Base-by-base conservation (phyloP, 2,888 invertebrate species). In the Aleiodes testaceus region DNA sequence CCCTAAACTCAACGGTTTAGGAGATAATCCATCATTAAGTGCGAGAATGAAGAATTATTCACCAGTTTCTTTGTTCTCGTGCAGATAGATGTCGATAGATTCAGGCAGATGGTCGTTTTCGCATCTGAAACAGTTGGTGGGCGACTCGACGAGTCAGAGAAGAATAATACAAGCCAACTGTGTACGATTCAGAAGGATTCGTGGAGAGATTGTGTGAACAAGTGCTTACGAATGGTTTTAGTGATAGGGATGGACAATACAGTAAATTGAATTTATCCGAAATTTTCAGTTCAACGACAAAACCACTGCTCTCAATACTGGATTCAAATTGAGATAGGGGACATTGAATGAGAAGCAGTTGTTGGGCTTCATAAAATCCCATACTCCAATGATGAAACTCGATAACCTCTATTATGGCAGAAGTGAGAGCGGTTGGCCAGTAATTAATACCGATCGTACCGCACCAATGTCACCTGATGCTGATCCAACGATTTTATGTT, bases 321-420 rank as follows among this genome's bases (percentile, higher is more conserved):
- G 16, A 47, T 47, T 14, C 16, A 47, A 16, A 47, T 16, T 47
- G 47, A 47, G 47, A 26, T 26, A 26, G 47, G 14, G 7, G 6
- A 47, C 14, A 18, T 9, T 36, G 59, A 16, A 30, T 12, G 59
- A 59, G 59, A 36, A 59, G 59, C 59, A 30, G 63, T 30, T 26
- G 70, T 53, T 45, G 30, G 47, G 45, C 45, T 65, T 65, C 65
- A 70, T 70, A 70, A 55, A 70, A 65, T 64, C 20, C 20, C 70
- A 53, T 64, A 64, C 69, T 18, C 18, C 70, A 59, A 74, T 72
- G 68, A 74, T 66, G 67, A 65, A 75, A 71, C 72, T 70, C 69
- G 72, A 74, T 74, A 75, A 72, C 66, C 66, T 69, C 70, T 59
- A 74, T 75, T 69, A 70, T 72, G 64, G 18, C 65, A 64, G 6